Evolutionary conservation across 1,140 invertebrate genomes (phyloP), one percentile per base, ranked within the genome.

Genomic region (Drosophila athabasca): DNA sequence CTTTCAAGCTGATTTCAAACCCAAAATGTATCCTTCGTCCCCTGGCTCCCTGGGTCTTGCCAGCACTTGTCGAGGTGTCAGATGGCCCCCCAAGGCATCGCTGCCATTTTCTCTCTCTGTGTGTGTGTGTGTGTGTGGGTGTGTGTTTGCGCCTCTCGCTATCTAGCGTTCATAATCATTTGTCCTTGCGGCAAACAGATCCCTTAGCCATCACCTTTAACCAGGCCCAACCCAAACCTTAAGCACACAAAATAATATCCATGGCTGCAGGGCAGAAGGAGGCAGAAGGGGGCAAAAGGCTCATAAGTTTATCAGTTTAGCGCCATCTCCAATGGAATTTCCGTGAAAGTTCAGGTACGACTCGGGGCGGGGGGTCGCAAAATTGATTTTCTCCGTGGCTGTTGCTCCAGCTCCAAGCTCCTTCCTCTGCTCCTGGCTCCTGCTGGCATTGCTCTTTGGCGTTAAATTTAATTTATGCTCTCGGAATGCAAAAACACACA

Each of bases 391-490:
- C 8, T 45, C 3, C 19, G 45, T 43, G 39, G 31, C 22, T 35
- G 7, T 13, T 22, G 26, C 58, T 53, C 22, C 26, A 13, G 41
- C n/a, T 17, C 26, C 13, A 22, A n/a, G n/a, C n/a, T n/a, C n/a
- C n/a, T n/a, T n/a, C n/a, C n/a, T n/a, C n/a, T 24, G 24, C 24
- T 24, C 24, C 24, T 24, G 24, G 24, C 24, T 13, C 29, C 31
- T n/a, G 43, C 29, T 46, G 46, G 26, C 58, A 61, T 75, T 59
- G 43, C 68, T 59, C 54, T 58, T 74, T 59, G 46, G 70, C 49
- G 50, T 68, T 79, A 85, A 73, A 85, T 83, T 84, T 76, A 85
- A 85, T 84, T 84, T 84, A 84, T 80, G 81, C 72, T 69, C 31
- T 61, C 17, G 54, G 64, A 74, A 71, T 80, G 48, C 61, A 85